Base-by-base conservation (phyloP, 1,140 invertebrate genomes). In the Tetragnatha versicolor region DNA sequence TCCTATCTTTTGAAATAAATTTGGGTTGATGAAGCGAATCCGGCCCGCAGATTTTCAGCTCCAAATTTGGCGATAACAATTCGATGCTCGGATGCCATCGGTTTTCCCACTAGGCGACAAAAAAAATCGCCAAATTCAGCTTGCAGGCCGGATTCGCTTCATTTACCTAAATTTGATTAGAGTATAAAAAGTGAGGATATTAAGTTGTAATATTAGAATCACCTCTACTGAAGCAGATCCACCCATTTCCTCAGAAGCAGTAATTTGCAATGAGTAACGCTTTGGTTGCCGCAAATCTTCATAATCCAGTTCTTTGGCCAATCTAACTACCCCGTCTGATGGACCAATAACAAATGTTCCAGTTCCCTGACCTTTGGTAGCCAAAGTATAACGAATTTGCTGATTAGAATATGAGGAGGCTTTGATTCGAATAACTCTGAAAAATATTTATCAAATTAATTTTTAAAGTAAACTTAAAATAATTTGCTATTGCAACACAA, bases 191-290 rank as follows among this genome's bases (percentile, higher is more conserved):
- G n/a, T n/a, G n/a, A n/a, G n/a, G n/a, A n/a, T n/a, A 53, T 9
- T 51, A 12, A 14, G 20, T 12, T 12, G 47, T 29, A 10, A 17
- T 78, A 35, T 14, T 61, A n/a, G n/a, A 51, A 69, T 37, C 88
- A 96, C 94, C 90, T 97, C 95, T 79, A 97, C 95, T 25, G 95
- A 97, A 14, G 94, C 96, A 85, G 97, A 97, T 69, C 95, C 95
- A 49, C 95, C 95, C 0, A 94, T 96, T 86, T 97, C 95, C 86
- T 97, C 95, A 5, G 95, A 97, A 14, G 95, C 95, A 2, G 94
- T 97, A 20, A 97, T 94, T 65, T 95, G 90, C 33, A 97, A 86
- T 14, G 93, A 93, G 85, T 97, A 97, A 80, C 95, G 93, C 83
- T 97, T 94, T 0, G 94, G 94, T 85, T 97, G 95, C 47, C 94